Evolutionary conservation across 2,888 invertebrate species (phyloP).

Genomic region (Hoplodrina ambigua): DNA sequence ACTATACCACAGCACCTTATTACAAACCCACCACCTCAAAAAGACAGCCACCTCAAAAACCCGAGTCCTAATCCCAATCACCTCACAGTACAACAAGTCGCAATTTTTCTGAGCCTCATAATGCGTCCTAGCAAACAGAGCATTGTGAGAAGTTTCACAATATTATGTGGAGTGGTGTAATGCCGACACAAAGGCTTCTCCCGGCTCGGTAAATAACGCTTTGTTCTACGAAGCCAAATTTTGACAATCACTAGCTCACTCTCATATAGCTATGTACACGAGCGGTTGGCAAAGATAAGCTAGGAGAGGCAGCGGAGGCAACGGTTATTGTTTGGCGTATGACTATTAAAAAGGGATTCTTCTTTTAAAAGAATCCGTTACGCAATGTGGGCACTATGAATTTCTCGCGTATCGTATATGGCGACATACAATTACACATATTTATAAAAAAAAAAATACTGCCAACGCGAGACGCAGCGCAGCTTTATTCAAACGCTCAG

Average conservation of each 20-base stretch:
- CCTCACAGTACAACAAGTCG: conserved; percentile 73
- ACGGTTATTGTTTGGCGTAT: neutral
- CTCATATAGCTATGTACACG: conserved; percentile 79
- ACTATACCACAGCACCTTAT: neutral
- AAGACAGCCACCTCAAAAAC: conserved; percentile 26
- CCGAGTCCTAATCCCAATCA: conserved; percentile 75
- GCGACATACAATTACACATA: too few species aligned
- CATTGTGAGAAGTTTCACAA: conserved; percentile 89
- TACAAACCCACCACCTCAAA: neutral
- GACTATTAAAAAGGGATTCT: conserved; percentile 1
- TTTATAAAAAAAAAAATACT: too few species aligned
- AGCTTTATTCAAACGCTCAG: too few species aligned
- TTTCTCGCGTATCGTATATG: too few species aligned
- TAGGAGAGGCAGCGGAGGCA: neutral
- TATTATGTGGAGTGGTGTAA: conserved; percentile 90
- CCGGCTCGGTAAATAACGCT: conserved; percentile 89
- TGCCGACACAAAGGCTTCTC: conserved; percentile 88
- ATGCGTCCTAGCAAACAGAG: conserved; percentile 84
- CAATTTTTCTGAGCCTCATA: conserved; percentile 80
- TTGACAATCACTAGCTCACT: conserved; percentile 91
- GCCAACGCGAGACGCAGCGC: too few species aligned
- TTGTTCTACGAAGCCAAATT: conserved; percentile 91
- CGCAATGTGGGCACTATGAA: too few species aligned
- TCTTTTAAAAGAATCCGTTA: too few species aligned
- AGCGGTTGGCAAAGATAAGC: conserved; percentile 77